phyloP scores from a whole-genome alignment of 2,113 vertebrate species.

The Mormyrus lacerda region DNA sequence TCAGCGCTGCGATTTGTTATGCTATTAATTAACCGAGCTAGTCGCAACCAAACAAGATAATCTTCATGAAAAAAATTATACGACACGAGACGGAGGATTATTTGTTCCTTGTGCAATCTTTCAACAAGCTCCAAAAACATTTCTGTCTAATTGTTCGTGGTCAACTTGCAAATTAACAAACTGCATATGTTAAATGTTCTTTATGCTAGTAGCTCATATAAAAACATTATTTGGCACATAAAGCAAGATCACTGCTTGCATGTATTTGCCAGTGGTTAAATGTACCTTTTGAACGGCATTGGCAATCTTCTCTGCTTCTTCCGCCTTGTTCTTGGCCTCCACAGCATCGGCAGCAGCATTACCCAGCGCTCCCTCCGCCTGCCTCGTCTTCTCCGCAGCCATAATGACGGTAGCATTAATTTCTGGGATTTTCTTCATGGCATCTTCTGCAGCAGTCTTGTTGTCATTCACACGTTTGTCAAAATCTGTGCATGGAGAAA shows the following conservation, averaged over 20 bases:
- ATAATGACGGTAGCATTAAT: constrained; percentile 79
- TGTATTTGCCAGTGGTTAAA: background rate
- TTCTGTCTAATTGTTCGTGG: background rate
- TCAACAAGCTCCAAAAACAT: background rate
- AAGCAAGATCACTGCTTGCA: background rate
- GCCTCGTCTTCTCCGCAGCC: constrained; percentile 79
- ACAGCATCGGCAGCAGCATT: constrained; percentile 75
- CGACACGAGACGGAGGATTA: too few species aligned
- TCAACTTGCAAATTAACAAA: background rate
- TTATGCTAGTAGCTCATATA: background rate
- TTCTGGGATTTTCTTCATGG: constrained; percentile 75
- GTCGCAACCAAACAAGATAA: too few species aligned
- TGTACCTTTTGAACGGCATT: constrained; percentile 75
- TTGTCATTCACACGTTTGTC: constrained; percentile 91
- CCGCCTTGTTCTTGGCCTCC: constrained; percentile 77
- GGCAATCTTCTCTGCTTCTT: constrained; percentile 79
- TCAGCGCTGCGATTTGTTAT: too few species aligned
- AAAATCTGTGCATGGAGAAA: constrained; percentile 67
- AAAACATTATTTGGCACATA: background rate
- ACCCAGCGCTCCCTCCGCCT: constrained; percentile 76
- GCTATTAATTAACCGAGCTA: too few species aligned
- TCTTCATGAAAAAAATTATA: too few species aligned
- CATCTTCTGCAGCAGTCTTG: constrained; percentile 90
- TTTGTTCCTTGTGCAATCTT: too few species aligned
- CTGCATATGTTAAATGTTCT: background rate